Evolutionary conservation across 1,140 invertebrate species (phyloP).

Genomic region (Drosophila ambigua): DNA sequence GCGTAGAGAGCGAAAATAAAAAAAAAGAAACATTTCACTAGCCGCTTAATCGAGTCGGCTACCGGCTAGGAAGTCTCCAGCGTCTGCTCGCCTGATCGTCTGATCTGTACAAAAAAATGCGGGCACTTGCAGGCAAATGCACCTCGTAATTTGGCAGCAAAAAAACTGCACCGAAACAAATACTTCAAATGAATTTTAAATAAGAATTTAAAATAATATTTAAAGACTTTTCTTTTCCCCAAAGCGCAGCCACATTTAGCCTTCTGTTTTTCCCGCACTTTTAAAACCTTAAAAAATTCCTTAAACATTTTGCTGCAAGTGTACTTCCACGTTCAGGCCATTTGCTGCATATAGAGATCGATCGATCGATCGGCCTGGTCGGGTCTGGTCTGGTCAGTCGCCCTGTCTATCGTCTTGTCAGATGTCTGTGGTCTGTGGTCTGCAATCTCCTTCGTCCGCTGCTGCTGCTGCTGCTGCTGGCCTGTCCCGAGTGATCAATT

Average conservation of each 20-base stretch:
- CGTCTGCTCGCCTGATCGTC: too few relatives aligned
- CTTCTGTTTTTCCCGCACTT: too few relatives aligned
- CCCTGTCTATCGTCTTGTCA: too few relatives aligned
- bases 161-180: too few relatives aligned
- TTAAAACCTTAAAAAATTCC: too few relatives aligned
- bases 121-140: constrained; percentile 40
- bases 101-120: constrained; percentile 59
- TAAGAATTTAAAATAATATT: too few relatives aligned
- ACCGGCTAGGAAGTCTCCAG: constrained; percentile 29
- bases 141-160: neutral
- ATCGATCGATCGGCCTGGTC: constrained; percentile 44
- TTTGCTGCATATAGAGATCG: constrained; percentile 19
- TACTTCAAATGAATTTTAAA: too few relatives aligned
- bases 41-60: constrained; percentile 24
- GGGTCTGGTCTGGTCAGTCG: constrained; percentile 31
- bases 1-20: constrained; percentile 57
- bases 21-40: constrained; percentile 66
- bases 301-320: too few relatives aligned
- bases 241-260: too few relatives aligned
- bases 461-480: constrained; percentile 15
- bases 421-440: constrained; percentile 2
- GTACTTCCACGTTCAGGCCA: too few relatives aligned
- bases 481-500: constrained; percentile 77
- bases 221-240: too few relatives aligned
- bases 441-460: constrained; percentile 51